Conservation (phyloP, 2,888 invertebrate genomes). For the Diadegma fenestrale region DNA sequence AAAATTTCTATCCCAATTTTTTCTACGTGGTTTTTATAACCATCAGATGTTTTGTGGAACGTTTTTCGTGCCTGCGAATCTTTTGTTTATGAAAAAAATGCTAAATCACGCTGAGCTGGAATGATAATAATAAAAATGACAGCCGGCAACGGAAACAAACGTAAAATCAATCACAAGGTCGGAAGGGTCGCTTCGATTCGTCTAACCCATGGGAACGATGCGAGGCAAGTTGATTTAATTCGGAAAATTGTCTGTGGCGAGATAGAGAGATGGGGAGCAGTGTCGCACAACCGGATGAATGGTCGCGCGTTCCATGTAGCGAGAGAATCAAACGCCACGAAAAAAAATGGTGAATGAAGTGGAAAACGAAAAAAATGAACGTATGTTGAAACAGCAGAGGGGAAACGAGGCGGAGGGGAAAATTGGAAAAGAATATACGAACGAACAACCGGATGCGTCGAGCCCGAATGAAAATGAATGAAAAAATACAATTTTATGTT, state of each 20-base stretch:
- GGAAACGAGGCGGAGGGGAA: constrained; percentile 16
- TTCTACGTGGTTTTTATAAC: background rate
- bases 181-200: constrained; percentile 52
- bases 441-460: background rate
- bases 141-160: constrained; percentile 51
- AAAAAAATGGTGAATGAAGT: constrained; percentile 10
- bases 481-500: background rate
- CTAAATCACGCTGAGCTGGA: background rate
- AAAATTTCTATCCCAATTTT: background rate
- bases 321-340: constrained; percentile 33
- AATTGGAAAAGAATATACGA: constrained; percentile 26
- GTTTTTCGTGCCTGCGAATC: background rate
- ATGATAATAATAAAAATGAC: constrained; percentile 1
- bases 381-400: background rate
- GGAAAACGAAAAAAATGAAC: constrained; percentile 14
- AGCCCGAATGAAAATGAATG: background rate
- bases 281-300: constrained; percentile 47
- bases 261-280: constrained; percentile 20
- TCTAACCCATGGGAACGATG: constrained; percentile 31
- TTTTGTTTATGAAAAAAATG: background rate
- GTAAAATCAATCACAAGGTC: constrained; percentile 66
- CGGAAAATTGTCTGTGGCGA: constrained; percentile 62
- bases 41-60: background rate
- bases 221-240: constrained; percentile 62
- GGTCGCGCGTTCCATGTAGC: constrained; percentile 38